These are phyloP conservation scores for Galaxea fascicularis DNA, from an alignment of 92 coral and sea anemone species.

Conservation along the genomic window DNA sequence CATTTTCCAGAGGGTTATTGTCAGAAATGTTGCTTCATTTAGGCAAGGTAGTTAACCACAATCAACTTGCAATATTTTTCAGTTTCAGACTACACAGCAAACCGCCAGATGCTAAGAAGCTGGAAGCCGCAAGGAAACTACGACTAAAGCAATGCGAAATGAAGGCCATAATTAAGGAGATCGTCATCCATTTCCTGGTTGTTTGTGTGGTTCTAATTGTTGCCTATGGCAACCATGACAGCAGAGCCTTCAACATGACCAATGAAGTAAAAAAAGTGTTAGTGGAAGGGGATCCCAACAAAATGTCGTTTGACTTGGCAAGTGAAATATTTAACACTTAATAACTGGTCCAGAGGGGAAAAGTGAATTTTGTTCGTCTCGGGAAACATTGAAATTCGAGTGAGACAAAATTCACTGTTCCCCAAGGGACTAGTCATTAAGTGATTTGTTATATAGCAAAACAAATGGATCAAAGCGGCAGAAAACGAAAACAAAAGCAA, in stretches of 20 bases:
- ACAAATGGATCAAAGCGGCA: too few relatives aligned
- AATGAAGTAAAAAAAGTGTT: constrained; percentile 71
- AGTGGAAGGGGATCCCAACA: constrained; percentile 49
- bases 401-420: too few relatives aligned
- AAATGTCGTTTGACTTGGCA: constrained; percentile 53
- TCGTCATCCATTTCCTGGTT: constrained; percentile 72
- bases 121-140: constrained; percentile 77
- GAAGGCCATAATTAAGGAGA: constrained; percentile 86
- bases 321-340: neutral
- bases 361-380: too few relatives aligned
- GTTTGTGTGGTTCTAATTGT: constrained; percentile 82
- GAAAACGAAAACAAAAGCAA: too few relatives aligned
- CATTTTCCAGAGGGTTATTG: too few relatives aligned
- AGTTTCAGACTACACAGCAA: constrained; percentile 32
- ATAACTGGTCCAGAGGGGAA: too few relatives aligned
- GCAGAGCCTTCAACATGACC: constrained; percentile 70
- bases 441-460: too few relatives aligned
- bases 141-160: constrained; percentile 86
- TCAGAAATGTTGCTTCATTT: too few relatives aligned
- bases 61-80: neutral
- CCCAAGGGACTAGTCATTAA: too few relatives aligned
- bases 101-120: constrained; percentile 84
- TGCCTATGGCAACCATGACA: constrained; percentile 92
- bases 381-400: too few relatives aligned
- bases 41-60: neutral